These are phyloP conservation scores for Heliconius sara DNA, from an alignment of 2,888 invertebrate species.

Conservation along the genomic window DNA sequence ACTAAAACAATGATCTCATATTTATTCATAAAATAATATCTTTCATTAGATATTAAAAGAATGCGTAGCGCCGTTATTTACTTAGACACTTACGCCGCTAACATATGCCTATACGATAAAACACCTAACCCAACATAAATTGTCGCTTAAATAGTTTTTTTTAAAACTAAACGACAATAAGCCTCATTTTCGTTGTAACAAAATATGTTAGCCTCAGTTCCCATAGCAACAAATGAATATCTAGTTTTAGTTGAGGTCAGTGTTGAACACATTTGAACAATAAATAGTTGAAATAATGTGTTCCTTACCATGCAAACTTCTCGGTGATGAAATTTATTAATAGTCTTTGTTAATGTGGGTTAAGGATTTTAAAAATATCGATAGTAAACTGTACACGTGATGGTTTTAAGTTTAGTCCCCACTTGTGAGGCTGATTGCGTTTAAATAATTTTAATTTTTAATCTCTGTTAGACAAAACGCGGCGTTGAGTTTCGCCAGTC, in stretches of 20 bases:
- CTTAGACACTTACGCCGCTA: constrained; percentile 2
- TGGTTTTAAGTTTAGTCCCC: not conserved
- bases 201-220: not conserved
- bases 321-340: constrained; percentile 14
- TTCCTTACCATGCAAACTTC: constrained; percentile 25
- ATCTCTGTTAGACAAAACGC: not conserved
- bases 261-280: constrained; percentile 30
- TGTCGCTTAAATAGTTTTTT: not conserved
- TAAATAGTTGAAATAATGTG: constrained; percentile 24
- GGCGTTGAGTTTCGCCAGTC: not conserved
- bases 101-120: constrained; percentile 24
- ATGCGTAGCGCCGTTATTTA: constrained; percentile 19
- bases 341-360: not conserved
- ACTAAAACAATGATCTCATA: not conserved
- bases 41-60: not conserved
- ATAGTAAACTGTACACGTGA: not conserved
- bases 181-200: constrained; percentile 6
- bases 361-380: not conserved
- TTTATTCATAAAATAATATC: not conserved
- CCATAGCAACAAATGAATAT: constrained; percentile 36
- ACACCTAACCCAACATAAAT: constrained; percentile 36
- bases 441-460: not conserved
- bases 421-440: too few species aligned
- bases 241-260: constrained; percentile 38
- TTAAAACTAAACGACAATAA: constrained; percentile 1